Evolutionary conservation across 2,797 vertebrate genomes (phyloP), one percentile per base, ranked within the genome.

Genomic region (Muraenolepis orangiensis): DNA sequence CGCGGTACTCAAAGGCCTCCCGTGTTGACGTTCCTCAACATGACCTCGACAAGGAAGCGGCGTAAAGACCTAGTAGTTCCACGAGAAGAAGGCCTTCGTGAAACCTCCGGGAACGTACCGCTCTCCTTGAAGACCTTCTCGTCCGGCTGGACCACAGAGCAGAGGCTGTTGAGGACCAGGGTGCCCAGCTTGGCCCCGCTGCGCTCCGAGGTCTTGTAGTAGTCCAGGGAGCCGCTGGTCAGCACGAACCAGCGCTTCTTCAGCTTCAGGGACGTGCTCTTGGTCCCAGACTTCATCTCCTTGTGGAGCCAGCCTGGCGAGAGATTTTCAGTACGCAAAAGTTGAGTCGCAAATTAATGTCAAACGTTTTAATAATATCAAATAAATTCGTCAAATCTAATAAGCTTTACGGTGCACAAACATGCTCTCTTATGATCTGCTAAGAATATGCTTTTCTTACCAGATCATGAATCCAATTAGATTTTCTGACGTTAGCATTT

Each of bases 171-270:
- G 72, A 98, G 95, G 70, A 97, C 96, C 66, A 98, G 94, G 0
- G 96, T 98, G 73, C 96, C 96, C 16, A 98, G 93, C 82, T 96
- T 96, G 82, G 95, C 93, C 16, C 94, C 89, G 0, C 82, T 93
- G 61, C 95, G 95, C 86, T 98, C 96, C 0, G 96, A 95, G 0
- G 95, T 95, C 87, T 96, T 96, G 85, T 97, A 98, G 76, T 97
- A 97, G 85, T 98, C 96, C 0, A 98, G 89, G 18, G 96, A 96
- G 86, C 92, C 97, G 57, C 86, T 93, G 71, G 95, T 97, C 85
- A 98, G 92, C 72, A 98, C 94, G 82, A 98, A 97, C 96, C 96
- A 97, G 83, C 96, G 95, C 75, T 96, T 96, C 92, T 97, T 97
- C 89, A 98, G 92, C 88, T 97, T 97, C 82, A 97, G 91, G 69